A percentile compares a stretch with the other conserved stretches of the same genome.
Evolutionary conservation across 2,888 invertebrate genomes (phyloP).

Genomic region (Drosophila atripex): DNA sequence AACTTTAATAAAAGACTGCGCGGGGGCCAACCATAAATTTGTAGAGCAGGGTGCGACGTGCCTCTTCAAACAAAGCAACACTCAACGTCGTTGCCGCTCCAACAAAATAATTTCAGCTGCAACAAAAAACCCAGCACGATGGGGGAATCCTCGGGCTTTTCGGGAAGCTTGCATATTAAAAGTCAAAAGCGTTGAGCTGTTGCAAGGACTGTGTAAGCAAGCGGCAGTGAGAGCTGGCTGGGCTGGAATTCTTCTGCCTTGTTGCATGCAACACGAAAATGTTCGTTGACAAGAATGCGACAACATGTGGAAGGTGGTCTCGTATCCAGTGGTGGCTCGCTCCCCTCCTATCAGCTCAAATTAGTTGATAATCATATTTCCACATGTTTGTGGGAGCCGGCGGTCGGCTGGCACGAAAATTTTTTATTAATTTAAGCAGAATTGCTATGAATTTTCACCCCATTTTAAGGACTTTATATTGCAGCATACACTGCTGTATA

Average conservation of each 20-base stretch:
- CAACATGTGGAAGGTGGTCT: conserved; percentile 30
- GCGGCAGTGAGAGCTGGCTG: not conserved
- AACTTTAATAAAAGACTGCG: conserved; percentile 73
- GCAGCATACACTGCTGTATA: conserved; percentile 5
- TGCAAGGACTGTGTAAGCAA: conserved; percentile 15
- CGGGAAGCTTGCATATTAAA: conserved; percentile 69
- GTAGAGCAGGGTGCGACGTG: conserved; percentile 33
- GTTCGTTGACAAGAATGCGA: conserved; percentile 71
- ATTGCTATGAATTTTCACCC: not conserved
- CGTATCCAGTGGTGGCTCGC: not conserved
- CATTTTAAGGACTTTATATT: conserved; percentile 14
- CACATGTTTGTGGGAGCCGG: conserved; percentile 28
- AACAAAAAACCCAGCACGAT: conserved; percentile 42
- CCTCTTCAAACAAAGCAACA: conserved; percentile 79
- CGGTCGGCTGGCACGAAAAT: conserved; percentile 19
- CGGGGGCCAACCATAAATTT: conserved; percentile 61
- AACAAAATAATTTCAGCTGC: conserved; percentile 54
- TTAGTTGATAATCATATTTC: conserved; percentile 72
- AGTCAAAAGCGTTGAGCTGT: conserved; percentile 71
- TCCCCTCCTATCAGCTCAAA: conserved; percentile 31
- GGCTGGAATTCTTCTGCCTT: conserved; percentile 39
- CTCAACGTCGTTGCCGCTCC: conserved; percentile 60
- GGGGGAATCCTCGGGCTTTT: conserved; percentile 18
- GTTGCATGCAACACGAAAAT: conserved; percentile 69
- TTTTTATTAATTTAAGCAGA: conserved; percentile 3